Conservation (phyloP, 2,888 invertebrate species). For the Mystacides longicornis region DNA sequence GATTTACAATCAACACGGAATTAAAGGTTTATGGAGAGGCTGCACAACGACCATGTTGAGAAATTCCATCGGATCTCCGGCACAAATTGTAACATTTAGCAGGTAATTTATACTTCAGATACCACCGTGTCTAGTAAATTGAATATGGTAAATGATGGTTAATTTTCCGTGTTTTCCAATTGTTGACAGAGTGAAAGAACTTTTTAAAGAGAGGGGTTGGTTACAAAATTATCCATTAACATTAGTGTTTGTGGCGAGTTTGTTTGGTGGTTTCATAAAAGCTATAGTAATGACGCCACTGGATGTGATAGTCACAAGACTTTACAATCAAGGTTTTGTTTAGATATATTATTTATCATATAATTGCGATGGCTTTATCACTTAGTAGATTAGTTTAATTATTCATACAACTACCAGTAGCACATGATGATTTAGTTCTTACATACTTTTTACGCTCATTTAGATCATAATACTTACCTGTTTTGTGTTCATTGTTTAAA, state of each 20-base stretch:
- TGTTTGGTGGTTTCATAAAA: conserved; percentile 71
- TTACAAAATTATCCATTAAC: conserved; percentile 55
- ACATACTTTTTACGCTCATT: no score
- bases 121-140: not conserved
- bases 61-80: conserved; percentile 74
- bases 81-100: conserved; percentile 75
- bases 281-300: conserved; percentile 78
- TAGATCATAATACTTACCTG: no score
- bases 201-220: conserved; percentile 40
- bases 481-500: no score
- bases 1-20: conserved; percentile 52
- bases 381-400: no score
- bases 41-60: conserved; percentile 67
- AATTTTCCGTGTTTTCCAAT: not conserved
- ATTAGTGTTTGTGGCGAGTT: conserved; percentile 66
- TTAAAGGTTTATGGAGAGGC: conserved; percentile 61
- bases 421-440: no score
- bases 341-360: no score
- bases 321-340: conserved; percentile 76
- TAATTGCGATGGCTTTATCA: no score
- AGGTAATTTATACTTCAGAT: conserved; percentile 32
- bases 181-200: conserved; percentile 39
- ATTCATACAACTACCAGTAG: no score
- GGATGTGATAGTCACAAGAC: conserved; percentile 79
- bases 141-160: not conserved